Percentiles rank a stretch among this genome's conserved stretches.
These are phyloP conservation scores for Saimiri boliviensis DNA, from an alignment of 2,113 vertebrate species.

Conservation along the genomic window DNA sequence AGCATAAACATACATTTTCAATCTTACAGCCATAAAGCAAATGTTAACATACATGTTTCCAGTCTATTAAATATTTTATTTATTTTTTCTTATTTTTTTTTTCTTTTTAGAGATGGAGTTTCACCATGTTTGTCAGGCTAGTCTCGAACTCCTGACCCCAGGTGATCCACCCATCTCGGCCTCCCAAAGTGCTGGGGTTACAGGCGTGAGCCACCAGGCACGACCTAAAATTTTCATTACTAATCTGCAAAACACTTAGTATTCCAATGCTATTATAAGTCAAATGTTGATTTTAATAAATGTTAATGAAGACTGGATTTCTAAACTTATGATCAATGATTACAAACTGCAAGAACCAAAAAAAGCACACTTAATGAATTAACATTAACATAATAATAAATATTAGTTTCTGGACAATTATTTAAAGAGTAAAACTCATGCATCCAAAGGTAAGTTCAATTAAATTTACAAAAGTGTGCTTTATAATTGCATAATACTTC, in stretches of 20 bases:
- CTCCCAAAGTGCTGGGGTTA: too few species aligned
- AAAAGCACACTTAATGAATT: neutral
- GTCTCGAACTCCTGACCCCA: too few species aligned
- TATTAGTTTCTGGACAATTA: neutral
- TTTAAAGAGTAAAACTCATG: slow-evolving; percentile 45
- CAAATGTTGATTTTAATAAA: neutral
- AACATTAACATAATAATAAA: neutral
- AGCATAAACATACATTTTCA: slow-evolving; percentile 37
- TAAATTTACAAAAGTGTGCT: slow-evolving; percentile 36
- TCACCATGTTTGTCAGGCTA: too few species aligned
- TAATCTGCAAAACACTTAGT: neutral
- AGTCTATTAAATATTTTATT: neutral
- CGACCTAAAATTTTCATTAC: neutral
- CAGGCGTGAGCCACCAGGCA: too few species aligned
- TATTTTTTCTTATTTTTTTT: too few species aligned
- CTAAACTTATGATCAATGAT: neutral
- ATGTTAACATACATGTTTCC: neutral
- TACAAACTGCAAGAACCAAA: slow-evolving; percentile 49
- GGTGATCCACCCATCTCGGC: too few species aligned
- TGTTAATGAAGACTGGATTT: neutral
- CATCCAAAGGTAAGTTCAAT: slow-evolving; percentile 36
- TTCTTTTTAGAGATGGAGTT: too few species aligned
- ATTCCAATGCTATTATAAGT: neutral
- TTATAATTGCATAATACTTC: slow-evolving; percentile 48
- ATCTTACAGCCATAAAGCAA: slow-evolving; percentile 22